These are phyloP conservation scores for Torymus auratus DNA, from an alignment of 2,888 invertebrate genomes.

Conservation along the genomic window DNA sequence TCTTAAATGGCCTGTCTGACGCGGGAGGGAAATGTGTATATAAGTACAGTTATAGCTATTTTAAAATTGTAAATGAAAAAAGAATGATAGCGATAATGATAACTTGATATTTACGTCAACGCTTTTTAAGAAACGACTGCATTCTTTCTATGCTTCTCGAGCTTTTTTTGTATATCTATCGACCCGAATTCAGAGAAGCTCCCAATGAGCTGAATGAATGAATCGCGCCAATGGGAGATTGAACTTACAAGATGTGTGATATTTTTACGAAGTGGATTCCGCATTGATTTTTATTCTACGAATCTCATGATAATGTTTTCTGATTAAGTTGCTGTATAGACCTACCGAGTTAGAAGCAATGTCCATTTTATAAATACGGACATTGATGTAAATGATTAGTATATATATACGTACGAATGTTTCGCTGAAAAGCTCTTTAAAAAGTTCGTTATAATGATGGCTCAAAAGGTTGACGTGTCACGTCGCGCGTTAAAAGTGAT, in stretches of 20 bases:
- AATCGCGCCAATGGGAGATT: not conserved
- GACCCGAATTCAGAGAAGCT: constrained; percentile 7
- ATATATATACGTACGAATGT: constrained; percentile 40
- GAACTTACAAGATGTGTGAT: constrained; percentile 48
- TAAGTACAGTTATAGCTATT: constrained; percentile 47
- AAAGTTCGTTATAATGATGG: constrained; percentile 27
- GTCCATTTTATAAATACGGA: constrained; percentile 43
- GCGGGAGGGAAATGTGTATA: constrained; percentile 34
- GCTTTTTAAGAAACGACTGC: constrained; percentile 34
- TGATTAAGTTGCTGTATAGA: constrained; percentile 50
- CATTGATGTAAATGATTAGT: constrained; percentile 47
- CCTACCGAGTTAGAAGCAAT: constrained; percentile 33
- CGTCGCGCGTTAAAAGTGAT: constrained; percentile 31
- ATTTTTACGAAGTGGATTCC: constrained; percentile 46
- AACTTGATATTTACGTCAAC: constrained; percentile 41
- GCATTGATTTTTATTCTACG: constrained; percentile 38
- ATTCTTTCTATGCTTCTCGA: constrained; percentile 32
- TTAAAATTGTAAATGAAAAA: constrained; percentile 47
- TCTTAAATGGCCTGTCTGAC: too few species aligned
- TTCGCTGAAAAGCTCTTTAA: constrained; percentile 20
- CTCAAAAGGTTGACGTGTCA: constrained; percentile 37
- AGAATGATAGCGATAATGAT: not conserved
- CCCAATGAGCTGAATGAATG: not conserved
- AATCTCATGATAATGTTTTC: constrained; percentile 46
- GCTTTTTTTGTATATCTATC: constrained; percentile 36